Evolutionary conservation across 2,888 invertebrate species (phyloP).

Genomic region (Drosophila quasianomalipes): DNA sequence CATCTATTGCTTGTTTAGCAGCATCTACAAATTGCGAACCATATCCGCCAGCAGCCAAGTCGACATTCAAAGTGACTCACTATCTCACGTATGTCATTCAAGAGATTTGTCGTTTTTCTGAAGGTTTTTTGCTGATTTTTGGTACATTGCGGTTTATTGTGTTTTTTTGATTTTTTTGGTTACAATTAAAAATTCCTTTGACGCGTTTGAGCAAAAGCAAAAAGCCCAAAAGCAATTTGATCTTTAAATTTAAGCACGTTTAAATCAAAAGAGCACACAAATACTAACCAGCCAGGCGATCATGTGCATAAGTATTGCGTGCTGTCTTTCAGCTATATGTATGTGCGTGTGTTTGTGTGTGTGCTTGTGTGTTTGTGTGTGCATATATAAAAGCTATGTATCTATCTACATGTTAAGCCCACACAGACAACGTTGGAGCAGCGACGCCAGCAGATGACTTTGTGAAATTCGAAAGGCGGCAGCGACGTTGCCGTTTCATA

Average conservation of each 20-base stretch:
- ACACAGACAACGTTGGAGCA: conserved; percentile 62
- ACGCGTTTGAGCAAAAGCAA: conserved; percentile 46
- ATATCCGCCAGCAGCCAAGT: conserved; percentile 65
- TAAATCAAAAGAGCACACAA: conserved; percentile 76
- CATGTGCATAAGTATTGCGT: conserved; percentile 56
- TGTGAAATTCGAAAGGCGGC: conserved; percentile 79
- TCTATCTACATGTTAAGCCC: conserved; percentile 53
- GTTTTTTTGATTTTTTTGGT: conserved; percentile 15
- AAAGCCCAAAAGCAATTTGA: conserved; percentile 69
- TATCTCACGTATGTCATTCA: conserved; percentile 16
- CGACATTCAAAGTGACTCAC: conserved; percentile 68
- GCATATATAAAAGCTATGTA: conserved; percentile 45
- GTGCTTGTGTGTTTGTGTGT: neutral
- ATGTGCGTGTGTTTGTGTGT: conserved; percentile 18
- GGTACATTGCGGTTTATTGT: conserved; percentile 58
- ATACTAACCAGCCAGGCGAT: conserved; percentile 48
- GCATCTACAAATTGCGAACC: conserved; percentile 55
- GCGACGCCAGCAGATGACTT: conserved; percentile 73
- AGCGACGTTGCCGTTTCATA: conserved; percentile 46
- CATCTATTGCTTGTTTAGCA: conserved; percentile 33
- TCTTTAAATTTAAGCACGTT: conserved; percentile 81
- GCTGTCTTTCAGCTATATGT: conserved; percentile 30
- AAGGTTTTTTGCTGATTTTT: conserved; percentile 38
- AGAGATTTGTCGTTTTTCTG: conserved; percentile 10
- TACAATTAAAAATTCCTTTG: conserved; percentile 70